Conservation (phyloP, 2,888 invertebrate genomes). For the Blastobasis lacticolella region DNA sequence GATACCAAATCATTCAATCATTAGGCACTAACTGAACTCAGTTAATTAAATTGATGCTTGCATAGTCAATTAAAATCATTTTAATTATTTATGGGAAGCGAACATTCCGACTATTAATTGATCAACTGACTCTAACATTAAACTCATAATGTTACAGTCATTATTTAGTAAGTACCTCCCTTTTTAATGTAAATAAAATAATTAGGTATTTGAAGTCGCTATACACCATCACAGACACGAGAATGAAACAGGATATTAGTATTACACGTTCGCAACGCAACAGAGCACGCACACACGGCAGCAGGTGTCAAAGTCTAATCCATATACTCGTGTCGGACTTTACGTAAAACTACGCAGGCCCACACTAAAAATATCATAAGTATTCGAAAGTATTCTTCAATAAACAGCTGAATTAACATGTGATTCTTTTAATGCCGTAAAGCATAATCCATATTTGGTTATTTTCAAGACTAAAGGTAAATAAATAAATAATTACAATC, state of each 20-base stretch:
- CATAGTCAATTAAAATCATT: too few relatives aligned
- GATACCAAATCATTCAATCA: too few relatives aligned
- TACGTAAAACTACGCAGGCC: slow-evolving; percentile 18
- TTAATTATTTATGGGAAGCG: too few relatives aligned
- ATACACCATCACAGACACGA: background rate
- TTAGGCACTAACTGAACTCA: too few relatives aligned
- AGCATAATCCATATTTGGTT: background rate
- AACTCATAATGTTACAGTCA: background rate
- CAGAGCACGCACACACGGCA: slow-evolving; percentile 35
- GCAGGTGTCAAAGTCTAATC: slow-evolving; percentile 68
- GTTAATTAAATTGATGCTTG: too few relatives aligned
- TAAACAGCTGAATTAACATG: too few relatives aligned
- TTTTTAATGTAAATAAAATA: background rate
- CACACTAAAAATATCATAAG: too few relatives aligned
- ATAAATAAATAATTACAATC: too few relatives aligned
- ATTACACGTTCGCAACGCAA: slow-evolving; percentile 34
- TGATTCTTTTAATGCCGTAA: too few relatives aligned
- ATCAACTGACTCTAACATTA: too few relatives aligned
- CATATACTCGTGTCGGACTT: slow-evolving; percentile 26
- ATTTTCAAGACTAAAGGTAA: slow-evolving; percentile 5
- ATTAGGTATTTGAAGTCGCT: background rate
- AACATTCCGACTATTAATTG: too few relatives aligned
- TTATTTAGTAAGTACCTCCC: background rate
- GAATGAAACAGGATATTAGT: slow-evolving; percentile 27
- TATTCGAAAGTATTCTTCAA: too few relatives aligned